Evolutionary conservation across 2,888 invertebrate genomes (phyloP).

Genomic region (Drosophila hawaiiensis): DNA sequence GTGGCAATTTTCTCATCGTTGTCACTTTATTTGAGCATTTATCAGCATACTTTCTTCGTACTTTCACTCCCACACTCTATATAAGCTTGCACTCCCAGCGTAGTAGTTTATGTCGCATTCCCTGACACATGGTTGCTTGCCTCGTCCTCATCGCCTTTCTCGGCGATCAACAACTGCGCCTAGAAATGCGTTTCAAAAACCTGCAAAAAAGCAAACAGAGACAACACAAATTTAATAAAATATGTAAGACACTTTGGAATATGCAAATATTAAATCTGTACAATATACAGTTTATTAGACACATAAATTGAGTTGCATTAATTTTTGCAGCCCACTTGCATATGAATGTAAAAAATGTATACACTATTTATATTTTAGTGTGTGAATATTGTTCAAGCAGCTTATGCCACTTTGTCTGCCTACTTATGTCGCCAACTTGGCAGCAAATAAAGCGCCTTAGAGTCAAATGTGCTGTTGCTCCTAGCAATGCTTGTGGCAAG

Average conservation of each 20-base stretch:
- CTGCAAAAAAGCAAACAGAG: constrained; percentile 56
- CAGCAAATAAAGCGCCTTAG: constrained; percentile 45
- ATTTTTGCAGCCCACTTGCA: background rate
- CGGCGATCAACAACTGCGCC: constrained; percentile 25
- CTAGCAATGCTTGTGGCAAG: constrained; percentile 13
- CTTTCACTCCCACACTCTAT: constrained; percentile 18
- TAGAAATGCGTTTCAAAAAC: constrained; percentile 82
- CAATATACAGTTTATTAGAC: constrained; percentile 5
- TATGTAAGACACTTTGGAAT: constrained; percentile 12
- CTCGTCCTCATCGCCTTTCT: background rate
- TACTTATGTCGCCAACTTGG: constrained; percentile 43
- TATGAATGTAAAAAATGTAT: background rate
- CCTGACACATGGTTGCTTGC: constrained; percentile 18
- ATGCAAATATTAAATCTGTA: constrained; percentile 9
- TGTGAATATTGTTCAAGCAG: constrained; percentile 40
- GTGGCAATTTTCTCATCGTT: constrained; percentile 65
- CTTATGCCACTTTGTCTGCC: constrained; percentile 68
- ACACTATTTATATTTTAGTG: background rate
- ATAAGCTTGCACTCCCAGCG: constrained; percentile 16
- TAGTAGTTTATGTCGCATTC: constrained; percentile 44
- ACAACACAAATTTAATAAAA: background rate
- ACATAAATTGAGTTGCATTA: background rate
- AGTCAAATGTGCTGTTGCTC: constrained; percentile 10
- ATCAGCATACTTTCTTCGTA: constrained; percentile 57
- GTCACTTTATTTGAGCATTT: constrained; percentile 80